phyloP scores from a whole-genome alignment of 2,888 invertebrate genomes.

The Tortricodes alternella region DNA sequence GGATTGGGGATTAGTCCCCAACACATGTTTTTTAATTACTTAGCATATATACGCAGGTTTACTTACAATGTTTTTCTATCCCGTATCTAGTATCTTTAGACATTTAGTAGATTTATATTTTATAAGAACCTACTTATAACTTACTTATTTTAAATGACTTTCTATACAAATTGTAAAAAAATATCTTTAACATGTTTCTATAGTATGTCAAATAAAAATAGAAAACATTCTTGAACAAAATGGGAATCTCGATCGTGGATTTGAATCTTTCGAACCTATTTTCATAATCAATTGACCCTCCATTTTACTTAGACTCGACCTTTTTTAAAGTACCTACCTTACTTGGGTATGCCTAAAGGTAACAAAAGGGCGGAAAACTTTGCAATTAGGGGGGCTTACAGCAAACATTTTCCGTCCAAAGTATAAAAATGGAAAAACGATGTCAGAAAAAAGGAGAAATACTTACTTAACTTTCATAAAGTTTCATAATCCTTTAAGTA shows the following conservation, averaged over 20 bases:
- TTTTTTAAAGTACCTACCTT: background rate
- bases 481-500: slow-evolving; percentile 11
- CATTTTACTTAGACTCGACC: background rate
- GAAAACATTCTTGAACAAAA: no score
- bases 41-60: no score
- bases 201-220: no score
- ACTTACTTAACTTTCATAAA: slow-evolving; percentile 9
- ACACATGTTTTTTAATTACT: no score
- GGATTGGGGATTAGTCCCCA: no score
- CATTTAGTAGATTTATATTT: no score
- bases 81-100: no score
- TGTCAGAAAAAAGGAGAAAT: slow-evolving; percentile 6
- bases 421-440: slow-evolving; percentile 12
- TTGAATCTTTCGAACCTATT: background rate
- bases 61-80: no score
- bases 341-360: background rate
- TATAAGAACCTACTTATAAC: no score
- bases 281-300: background rate
- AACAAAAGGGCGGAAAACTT: slow-evolving; percentile 9
- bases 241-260: background rate
- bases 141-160: no score
- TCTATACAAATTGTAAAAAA: no score
- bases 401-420: slow-evolving; percentile 5
- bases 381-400: slow-evolving; percentile 10
- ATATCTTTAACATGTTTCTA: no score